Conservation (phyloP, 2,888 invertebrate genomes). For the Isoperla grammatica region DNA sequence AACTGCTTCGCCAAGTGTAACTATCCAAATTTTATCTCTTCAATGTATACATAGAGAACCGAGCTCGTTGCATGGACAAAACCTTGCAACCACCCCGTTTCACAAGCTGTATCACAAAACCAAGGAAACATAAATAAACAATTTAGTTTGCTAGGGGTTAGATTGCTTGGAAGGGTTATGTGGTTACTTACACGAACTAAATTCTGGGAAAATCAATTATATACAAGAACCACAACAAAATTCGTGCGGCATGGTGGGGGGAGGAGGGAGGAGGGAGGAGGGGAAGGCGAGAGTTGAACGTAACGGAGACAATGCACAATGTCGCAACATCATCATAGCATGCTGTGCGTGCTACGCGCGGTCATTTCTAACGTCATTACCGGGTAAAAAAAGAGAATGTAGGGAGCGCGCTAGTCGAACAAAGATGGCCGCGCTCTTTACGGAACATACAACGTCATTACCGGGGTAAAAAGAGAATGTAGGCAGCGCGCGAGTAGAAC, state of each 20-base stretch:
- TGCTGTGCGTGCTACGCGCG: no score
- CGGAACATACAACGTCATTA: no score
- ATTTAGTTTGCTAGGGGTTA: background rate
- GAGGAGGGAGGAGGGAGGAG: background rate
- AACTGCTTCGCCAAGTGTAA: no score
- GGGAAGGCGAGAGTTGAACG: background rate
- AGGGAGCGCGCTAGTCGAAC: no score
- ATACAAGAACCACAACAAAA: conserved; percentile 1
- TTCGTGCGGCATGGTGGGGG: background rate
- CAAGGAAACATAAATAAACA: no score
- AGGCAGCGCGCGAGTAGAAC: no score
- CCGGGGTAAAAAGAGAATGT: no score
- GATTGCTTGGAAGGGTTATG: conserved; percentile 8
- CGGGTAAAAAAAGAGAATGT: no score
- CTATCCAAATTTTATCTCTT: no score
- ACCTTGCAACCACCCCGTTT: conserved; percentile 1
- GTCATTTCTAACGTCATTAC: no score
- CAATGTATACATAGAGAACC: no score
- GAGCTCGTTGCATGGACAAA: background rate
- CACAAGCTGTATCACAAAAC: conserved; percentile 4
- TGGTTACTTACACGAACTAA: conserved; percentile 5
- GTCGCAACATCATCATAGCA: background rate
- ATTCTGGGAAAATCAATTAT: conserved; percentile 2
- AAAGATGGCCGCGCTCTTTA: no score
- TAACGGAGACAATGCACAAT: background rate